Evolutionary conservation across 2,888 invertebrate genomes (phyloP).

Genomic region (Leptinotarsa peninsularis): DNA sequence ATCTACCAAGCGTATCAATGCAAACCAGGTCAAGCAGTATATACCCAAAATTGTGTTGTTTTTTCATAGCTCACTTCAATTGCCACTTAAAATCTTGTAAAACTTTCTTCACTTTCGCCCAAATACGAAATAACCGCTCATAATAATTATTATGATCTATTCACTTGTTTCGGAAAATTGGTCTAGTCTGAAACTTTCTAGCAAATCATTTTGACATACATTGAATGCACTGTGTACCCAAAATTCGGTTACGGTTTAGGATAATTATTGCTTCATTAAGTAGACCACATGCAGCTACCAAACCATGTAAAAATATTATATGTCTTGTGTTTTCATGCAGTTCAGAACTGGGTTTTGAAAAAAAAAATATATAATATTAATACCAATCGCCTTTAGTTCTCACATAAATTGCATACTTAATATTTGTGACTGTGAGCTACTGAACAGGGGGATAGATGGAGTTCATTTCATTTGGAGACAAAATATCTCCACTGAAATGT

Average conservation of each 20-base stretch:
- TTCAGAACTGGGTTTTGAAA: too few species aligned
- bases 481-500: too few species aligned
- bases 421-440: too few species aligned
- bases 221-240: not conserved
- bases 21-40: slow-evolving; percentile 30
- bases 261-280: slow-evolving; percentile 4
- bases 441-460: too few species aligned
- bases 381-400: too few species aligned
- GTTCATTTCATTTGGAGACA: too few species aligned
- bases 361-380: too few species aligned
- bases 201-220: slow-evolving; percentile 5
- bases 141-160: slow-evolving; percentile 11
- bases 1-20: slow-evolving; percentile 25
- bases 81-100: slow-evolving; percentile 28
- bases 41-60: slow-evolving; percentile 15
- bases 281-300: not conserved
- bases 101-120: slow-evolving; percentile 39
- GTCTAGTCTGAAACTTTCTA: slow-evolving; percentile 1
- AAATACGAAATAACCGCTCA: slow-evolving; percentile 23
- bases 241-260: not conserved
- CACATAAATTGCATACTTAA: too few species aligned
- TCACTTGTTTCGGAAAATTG: slow-evolving; percentile 6
- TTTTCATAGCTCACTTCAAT: slow-evolving; percentile 24
- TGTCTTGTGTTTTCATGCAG: too few species aligned
- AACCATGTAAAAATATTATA: too few species aligned